Percentiles rank a stretch among this genome's conserved stretches.
phyloP scores from a whole-genome alignment of 64 coral and sea anemone species.

The Trachythela sp. region DNA sequence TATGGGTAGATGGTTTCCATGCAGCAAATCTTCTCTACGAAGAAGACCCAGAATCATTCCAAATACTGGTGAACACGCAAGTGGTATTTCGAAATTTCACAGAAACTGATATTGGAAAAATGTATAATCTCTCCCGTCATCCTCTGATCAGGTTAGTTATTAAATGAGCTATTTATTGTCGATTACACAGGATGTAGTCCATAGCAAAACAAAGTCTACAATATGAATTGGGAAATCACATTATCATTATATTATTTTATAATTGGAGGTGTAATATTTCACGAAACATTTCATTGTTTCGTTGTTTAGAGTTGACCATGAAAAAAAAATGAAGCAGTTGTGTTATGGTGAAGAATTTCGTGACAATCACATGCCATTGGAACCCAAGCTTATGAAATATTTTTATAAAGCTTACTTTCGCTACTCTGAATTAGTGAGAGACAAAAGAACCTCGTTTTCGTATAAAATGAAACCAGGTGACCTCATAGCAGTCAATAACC shows the following conservation, averaged over 20 bases:
- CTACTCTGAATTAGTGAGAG: not conserved
- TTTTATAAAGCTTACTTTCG: not conserved
- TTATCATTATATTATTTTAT: too few relatives aligned
- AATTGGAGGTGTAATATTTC: not conserved
- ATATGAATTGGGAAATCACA: too few relatives aligned
- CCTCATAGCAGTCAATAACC: not conserved
- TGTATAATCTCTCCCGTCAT: not conserved
- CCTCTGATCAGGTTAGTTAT: not conserved
- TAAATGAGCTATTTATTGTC: too few relatives aligned
- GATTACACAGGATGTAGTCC: too few relatives aligned
- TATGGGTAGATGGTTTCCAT: not conserved
- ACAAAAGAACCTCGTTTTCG: not conserved
- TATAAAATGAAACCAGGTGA: not conserved
- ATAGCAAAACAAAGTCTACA: too few relatives aligned
- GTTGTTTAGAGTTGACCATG: not conserved
- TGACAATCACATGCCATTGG: not conserved
- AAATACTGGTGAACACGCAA: not conserved
- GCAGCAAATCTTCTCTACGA: not conserved
- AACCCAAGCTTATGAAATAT: not conserved
- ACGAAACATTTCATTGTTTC: not conserved
- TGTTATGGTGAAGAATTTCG: not conserved
- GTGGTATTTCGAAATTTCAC: not conserved
- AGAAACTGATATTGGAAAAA: not conserved
- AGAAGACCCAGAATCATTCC: not conserved
- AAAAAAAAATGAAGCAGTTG: not conserved